A percentile compares a stretch with the other conserved stretches of the same genome.
Evolutionary conservation across 2,888 invertebrate species (phyloP).

Genomic region (Eristalinus aeneus): DNA sequence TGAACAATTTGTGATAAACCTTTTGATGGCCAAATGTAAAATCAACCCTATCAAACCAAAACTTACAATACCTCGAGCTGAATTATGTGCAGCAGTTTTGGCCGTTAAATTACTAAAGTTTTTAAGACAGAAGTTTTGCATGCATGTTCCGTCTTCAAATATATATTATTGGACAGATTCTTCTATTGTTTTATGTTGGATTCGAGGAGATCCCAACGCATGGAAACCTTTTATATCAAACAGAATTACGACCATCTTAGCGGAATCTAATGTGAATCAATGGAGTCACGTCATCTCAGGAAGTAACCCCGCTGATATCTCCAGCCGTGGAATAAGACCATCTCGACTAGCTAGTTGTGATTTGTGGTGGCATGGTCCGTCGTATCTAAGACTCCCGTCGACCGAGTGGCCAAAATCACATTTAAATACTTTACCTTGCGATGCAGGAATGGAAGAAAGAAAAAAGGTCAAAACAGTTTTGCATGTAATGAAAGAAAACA

Average conservation of each 20-base stretch:
- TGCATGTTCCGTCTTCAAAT: background rate
- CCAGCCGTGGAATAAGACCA: no score
- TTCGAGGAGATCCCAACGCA: conserved; percentile 4
- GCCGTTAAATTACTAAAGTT: conserved; percentile 2
- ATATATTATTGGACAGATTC: conserved; percentile 32
- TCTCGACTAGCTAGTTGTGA: no score
- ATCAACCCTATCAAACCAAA: conserved; percentile 12
- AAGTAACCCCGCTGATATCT: conserved; percentile 5
- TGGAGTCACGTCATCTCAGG: background rate
- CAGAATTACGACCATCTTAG: conserved; percentile 1
- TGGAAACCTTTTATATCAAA: conserved; percentile 34
- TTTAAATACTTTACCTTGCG: no score
- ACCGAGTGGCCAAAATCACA: conserved; percentile 5
- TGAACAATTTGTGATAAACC: background rate
- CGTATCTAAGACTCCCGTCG: conserved; percentile 1
- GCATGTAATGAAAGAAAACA: no score
- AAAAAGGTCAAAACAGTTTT: no score
- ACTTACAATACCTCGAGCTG: conserved; percentile 1
- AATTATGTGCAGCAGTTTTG: conserved; percentile 14
- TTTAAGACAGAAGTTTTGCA: background rate
- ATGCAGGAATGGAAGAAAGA: no score
- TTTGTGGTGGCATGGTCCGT: conserved; percentile 17
- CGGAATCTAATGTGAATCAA: background rate
- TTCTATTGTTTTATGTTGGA: conserved; percentile 22
- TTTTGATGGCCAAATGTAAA: conserved; percentile 18